phyloP scores from a whole-genome alignment of 2,888 invertebrate genomes.

The Gortyna flavago region DNA sequence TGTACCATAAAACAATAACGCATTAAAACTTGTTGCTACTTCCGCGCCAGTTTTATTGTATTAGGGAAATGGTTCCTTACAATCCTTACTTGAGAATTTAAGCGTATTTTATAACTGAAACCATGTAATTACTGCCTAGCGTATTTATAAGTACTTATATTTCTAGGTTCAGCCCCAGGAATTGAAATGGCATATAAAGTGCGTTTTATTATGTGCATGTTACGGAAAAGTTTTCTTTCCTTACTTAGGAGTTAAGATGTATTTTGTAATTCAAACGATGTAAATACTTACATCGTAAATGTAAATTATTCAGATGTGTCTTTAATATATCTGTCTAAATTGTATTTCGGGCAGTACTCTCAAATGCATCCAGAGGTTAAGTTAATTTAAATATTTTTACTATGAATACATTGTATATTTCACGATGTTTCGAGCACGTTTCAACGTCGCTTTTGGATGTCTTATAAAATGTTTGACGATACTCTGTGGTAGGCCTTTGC shows the following conservation, averaged over 20 bases:
- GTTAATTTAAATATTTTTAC: not conserved
- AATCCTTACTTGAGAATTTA: slow-evolving; percentile 15
- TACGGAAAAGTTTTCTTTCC: not conserved
- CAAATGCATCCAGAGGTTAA: not conserved
- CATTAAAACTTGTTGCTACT: slow-evolving; percentile 43
- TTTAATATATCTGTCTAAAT: not conserved
- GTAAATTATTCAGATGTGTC: not conserved
- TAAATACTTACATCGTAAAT: not conserved
- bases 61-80: slow-evolving; percentile 24
- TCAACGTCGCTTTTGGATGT: not conserved
- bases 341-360: not conserved
- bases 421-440: not conserved
- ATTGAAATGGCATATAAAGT: not conserved
- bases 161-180: not conserved
- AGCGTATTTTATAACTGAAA: slow-evolving; percentile 15
- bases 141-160: not conserved
- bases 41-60: slow-evolving; percentile 50
- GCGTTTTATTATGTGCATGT: not conserved
- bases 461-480: not conserved
- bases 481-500: not conserved
- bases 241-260: not conserved
- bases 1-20: slow-evolving; percentile 51
- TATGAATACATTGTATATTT: not conserved
- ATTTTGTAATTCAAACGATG: not conserved
- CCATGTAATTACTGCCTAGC: not conserved